Conservation (phyloP, 2,888 invertebrate genomes). For the Omphaloscelis lunosa region DNA sequence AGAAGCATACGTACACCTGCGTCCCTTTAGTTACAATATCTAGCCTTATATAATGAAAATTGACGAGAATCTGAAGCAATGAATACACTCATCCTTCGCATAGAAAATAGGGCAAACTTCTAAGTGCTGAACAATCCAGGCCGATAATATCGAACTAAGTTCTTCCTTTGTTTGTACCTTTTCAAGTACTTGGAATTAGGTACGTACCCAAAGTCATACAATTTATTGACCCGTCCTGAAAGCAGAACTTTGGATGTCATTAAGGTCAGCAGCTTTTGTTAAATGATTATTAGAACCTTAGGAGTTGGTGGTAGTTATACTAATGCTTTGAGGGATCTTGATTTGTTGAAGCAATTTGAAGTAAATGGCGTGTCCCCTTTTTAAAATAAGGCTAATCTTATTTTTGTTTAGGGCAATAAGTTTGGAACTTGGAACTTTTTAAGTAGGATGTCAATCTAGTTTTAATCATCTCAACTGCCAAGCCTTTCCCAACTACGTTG, state of each 20-base stretch:
- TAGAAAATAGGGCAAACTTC: conserved; percentile 48
- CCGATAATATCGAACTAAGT: conserved; percentile 50
- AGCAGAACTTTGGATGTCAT: conserved; percentile 44
- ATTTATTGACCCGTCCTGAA: conserved; percentile 38
- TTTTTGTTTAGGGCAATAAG: conserved; percentile 2
- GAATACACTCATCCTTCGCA: conserved; percentile 8
- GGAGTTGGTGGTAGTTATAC: not conserved
- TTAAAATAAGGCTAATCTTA: not conserved
- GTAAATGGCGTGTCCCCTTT: not conserved
- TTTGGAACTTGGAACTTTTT: not conserved
- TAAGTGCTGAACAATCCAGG: conserved; percentile 34
- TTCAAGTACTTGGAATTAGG: conserved; percentile 14
- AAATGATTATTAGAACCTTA: conserved; percentile 23
- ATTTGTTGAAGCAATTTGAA: not conserved
- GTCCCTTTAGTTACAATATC: not conserved
- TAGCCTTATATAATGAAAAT: not conserved
- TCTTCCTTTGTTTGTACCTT: conserved; percentile 47
- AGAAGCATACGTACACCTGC: not conserved
- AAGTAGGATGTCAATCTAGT: not conserved
- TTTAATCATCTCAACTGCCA: no score
- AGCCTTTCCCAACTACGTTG: no score
- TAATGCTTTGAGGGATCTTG: not conserved
- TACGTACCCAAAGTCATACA: conserved; percentile 30
- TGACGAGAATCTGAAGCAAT: conserved; percentile 1
- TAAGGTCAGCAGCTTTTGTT: conserved; percentile 41